Evolutionary conservation across 2,888 invertebrate genomes (phyloP), one percentile per base, ranked within the genome.

Genomic region (Sialis fuliginosa): DNA sequence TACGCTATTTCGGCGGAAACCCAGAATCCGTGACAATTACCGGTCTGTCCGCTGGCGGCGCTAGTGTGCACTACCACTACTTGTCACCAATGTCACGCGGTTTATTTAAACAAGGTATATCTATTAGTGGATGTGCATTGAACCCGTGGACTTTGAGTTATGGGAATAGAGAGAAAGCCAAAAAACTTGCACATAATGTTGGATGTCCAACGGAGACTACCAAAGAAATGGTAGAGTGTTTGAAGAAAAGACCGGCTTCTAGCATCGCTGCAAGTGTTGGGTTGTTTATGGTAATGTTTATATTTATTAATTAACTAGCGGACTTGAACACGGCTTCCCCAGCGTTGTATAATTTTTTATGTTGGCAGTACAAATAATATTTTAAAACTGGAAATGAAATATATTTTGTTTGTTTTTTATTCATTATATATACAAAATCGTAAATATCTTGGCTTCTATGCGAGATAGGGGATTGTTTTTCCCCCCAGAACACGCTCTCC

Each of bases 1-100:
- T 82, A 50, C 64, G 69, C 51, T 66, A 65, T 58, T 82, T 82
- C 54, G 78, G 78, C 2, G 82, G 81, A 1, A 72, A 81, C 62
- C 72, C 79, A 4, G 68, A 73, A 37, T 73, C 73, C 51, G 67
- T 81, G 30, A 76, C 79, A 0, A 57, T 82, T 1, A 60, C 72
- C 0, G 83, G 83, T 1, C 68, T 72, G 52, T 81, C 81, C 3
- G 76, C 82, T 0, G 83, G 83, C 0, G 81, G 74, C 32, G 79
- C 75, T 1, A 76, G 81, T 52, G 79, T 79, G 0, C 79, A 81
- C 58, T 75, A 78, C 53, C 82, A 81, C 51, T 75, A 77, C 53
- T 54, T 83, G 7, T 76, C 79, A 0, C 72, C 74, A 0, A 55
- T 74, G 51, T 74, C 76, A 7, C 66, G 63, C 59, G 76, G 75